phyloP scores from a whole-genome alignment of 2,113 vertebrate species.

The Onychostoma macrolepis region DNA sequence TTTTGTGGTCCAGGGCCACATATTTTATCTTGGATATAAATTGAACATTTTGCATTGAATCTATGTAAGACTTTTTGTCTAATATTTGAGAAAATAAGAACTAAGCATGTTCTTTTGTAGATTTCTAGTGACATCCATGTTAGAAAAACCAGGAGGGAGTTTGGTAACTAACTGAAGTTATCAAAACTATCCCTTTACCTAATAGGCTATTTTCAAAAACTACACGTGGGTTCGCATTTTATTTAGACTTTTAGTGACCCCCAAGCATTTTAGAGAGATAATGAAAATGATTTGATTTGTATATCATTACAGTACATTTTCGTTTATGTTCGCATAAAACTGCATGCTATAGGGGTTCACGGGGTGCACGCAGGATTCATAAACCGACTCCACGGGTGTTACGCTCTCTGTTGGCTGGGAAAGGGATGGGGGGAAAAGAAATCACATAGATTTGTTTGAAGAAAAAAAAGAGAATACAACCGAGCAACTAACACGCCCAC shows the following conservation, averaged over 20 bases:
- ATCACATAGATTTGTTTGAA: constrained; percentile 18
- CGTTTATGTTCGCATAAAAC: background rate
- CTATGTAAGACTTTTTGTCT: background rate
- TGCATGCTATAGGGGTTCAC: constrained; percentile 5
- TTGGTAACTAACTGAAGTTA: background rate
- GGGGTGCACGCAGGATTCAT: background rate
- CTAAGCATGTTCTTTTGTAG: background rate
- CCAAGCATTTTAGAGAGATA: constrained; percentile 4
- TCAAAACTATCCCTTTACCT: background rate
- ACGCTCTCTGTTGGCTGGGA: constrained; percentile 82
- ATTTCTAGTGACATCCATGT: background rate
- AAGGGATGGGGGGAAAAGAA: constrained; percentile 63
- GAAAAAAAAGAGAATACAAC: background rate
- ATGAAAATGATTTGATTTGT: background rate
- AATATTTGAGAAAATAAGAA: background rate
- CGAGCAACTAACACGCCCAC: constrained; percentile 35
- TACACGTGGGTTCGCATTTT: background rate
- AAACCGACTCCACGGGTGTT: constrained; percentile 63
- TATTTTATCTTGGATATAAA: background rate
- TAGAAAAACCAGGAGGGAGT: background rate
- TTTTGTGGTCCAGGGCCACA: no score
- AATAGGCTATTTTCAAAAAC: background rate
- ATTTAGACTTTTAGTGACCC: background rate
- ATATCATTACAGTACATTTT: background rate
- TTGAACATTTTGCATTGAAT: background rate